A percentile compares a stretch with the other conserved stretches of the same genome.
phyloP scores from a whole-genome alignment of 2,797 vertebrate genomes.

The Sebastes cheni region DNA sequence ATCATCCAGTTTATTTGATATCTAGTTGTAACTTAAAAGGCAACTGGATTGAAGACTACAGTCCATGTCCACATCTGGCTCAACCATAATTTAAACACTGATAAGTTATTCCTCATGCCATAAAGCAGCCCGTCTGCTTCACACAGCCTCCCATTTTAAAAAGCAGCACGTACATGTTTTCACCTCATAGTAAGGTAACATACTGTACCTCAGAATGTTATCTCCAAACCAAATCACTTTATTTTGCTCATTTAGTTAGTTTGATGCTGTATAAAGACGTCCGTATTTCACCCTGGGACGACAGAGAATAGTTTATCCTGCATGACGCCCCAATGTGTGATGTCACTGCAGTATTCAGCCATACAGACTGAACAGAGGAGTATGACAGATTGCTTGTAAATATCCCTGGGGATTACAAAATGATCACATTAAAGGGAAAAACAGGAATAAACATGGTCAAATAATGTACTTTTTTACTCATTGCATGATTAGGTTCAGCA shows the following conservation, averaged over 20 bases:
- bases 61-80: neutral
- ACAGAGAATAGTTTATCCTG: slow-evolving; percentile 29
- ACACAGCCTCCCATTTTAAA: neutral
- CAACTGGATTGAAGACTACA: neutral
- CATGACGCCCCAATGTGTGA: slow-evolving; percentile 44
- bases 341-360: slow-evolving; percentile 43
- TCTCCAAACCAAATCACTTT: neutral
- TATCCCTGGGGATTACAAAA: neutral
- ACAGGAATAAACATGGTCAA: neutral
- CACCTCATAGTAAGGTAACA: neutral
- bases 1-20: neutral
- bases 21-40: neutral
- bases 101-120: neutral
- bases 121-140: neutral
- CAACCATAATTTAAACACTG: neutral
- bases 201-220: neutral
- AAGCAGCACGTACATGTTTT: neutral
- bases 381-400: neutral
- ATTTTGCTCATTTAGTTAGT: neutral
- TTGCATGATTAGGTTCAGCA: neutral
- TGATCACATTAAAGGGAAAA: neutral
- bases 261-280: neutral
- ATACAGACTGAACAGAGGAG: slow-evolving; percentile 16
- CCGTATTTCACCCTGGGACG: neutral
- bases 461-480: neutral